Conservation (phyloP, 2,888 invertebrate genomes). For the Plebejus argus region DNA sequence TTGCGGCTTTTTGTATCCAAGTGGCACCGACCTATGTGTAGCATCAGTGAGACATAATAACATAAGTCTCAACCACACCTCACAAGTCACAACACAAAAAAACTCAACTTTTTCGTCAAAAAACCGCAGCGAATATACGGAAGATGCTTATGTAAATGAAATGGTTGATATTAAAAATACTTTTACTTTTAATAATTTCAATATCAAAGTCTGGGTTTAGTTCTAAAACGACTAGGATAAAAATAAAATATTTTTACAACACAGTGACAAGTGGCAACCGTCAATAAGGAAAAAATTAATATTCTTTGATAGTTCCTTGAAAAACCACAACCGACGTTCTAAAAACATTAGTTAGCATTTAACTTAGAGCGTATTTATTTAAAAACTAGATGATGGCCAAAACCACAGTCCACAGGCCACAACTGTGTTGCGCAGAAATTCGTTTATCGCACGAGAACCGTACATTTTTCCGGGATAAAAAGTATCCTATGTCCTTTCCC, state of each 20-base stretch:
- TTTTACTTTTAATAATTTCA: too few species aligned
- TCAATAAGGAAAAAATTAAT: background rate
- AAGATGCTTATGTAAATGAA: background rate
- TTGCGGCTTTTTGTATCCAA: background rate
- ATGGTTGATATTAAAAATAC: background rate
- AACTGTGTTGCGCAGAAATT: too few species aligned
- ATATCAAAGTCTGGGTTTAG: too few species aligned
- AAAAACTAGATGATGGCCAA: background rate
- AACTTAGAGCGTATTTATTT: background rate
- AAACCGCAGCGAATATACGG: background rate
- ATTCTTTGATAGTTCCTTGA: background rate
- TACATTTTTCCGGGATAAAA: too few species aligned
- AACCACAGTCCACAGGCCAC: too few species aligned
- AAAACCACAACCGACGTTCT: background rate
- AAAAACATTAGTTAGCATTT: background rate
- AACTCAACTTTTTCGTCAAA: background rate
- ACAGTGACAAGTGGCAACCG: too few species aligned
- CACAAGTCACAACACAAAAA: background rate
- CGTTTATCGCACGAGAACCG: too few species aligned
- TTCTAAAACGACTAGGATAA: too few species aligned
- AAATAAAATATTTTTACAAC: too few species aligned
- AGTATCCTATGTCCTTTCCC: too few species aligned
- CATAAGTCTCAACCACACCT: background rate
- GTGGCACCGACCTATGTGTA: background rate
- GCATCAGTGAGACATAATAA: background rate